A percentile compares a stretch with the other conserved stretches of the same genome.
Conservation (phyloP, 1,140 invertebrate species). For the Carposina sasakii region DNA sequence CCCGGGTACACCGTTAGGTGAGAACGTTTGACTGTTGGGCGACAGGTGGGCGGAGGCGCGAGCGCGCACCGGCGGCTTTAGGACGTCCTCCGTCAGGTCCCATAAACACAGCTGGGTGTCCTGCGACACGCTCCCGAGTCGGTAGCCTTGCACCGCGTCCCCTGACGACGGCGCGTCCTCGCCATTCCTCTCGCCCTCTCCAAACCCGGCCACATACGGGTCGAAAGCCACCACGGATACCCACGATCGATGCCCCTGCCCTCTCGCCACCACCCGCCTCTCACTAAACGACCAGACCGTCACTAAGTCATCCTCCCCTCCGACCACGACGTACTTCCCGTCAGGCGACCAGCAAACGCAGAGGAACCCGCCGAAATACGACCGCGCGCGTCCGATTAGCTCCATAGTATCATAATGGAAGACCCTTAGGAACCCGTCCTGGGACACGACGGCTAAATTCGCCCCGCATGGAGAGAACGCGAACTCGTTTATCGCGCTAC, state of each 20-base stretch:
- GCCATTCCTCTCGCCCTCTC: constrained; percentile 71
- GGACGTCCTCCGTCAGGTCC: constrained; percentile 97
- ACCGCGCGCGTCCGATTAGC: constrained; percentile 89
- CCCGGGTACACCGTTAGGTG: constrained; percentile 57
- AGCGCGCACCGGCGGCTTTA: constrained; percentile 77
- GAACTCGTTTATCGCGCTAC: constrained; percentile 95
- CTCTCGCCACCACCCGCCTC: constrained; percentile 93
- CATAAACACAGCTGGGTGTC: constrained; percentile 98
- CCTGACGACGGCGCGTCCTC: constrained; percentile 53
- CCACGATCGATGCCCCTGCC: constrained; percentile 97
- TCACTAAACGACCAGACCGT: constrained; percentile 98
- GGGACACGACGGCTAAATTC: constrained; percentile 93
- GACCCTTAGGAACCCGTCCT: constrained; percentile 96
- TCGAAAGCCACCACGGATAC: constrained; percentile 98
- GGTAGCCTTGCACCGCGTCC: constrained; percentile 80
- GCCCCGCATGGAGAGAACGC: constrained; percentile 96
- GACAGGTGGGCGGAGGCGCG: constrained; percentile 61
- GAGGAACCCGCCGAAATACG: constrained; percentile 96
- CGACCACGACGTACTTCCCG: constrained; percentile 94
- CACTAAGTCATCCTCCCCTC: constrained; percentile 98
- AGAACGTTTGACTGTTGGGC: constrained; percentile 45
- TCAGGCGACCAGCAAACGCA: constrained; percentile 99
- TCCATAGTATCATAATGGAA: constrained; percentile 99
- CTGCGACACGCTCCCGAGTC: constrained; percentile 97
- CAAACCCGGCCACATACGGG: constrained; percentile 81